Base-by-base conservation (phyloP, 2,888 invertebrate genomes). In the Watsonalla binaria region DNA sequence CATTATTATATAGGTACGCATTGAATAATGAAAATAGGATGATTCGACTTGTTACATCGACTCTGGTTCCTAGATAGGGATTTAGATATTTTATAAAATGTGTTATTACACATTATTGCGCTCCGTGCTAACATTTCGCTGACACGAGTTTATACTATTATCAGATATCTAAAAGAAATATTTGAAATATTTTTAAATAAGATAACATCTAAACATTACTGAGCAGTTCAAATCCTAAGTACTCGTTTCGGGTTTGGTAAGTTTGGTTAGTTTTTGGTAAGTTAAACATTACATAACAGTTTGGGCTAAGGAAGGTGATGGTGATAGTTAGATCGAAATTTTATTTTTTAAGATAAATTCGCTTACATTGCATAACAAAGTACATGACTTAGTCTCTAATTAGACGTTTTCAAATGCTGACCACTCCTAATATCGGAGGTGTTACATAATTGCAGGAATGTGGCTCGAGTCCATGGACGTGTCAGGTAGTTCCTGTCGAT, bases 361-460 rank as follows among this genome's bases (percentile, higher is more conserved):
- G 1, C 24, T 24, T 24, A 24, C 24, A 2, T 24, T 6, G 37
- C 6, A 37, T 9, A 6, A 37, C 6, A 1, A 7, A 5, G 5
- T 5, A 42, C 5, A 42, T 42, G 42, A 11, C 11, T 11, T 42
- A 1, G 42, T 11, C 42, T 42, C 42, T 42, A 11, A 42, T 42
- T 42, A 42, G 42, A 42, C 11, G 11, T 11, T 11, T 11, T 11
- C 42, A 24, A 24, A 24, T 24, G 24, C 11, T 11, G 8, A 24
- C 42, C 37, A 6, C 9, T 37, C 59, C 60, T 61, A 63, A 66
- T 63, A 64, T 65, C 66, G 59, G 68, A 75, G 69, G 74, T 78
- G 78, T 82, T 84, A 69, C 73, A 74, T 81, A 84, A 86, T 81
- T 80, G 73, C 74, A 74, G 75, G 78, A 79, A 83, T 80, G 79